phyloP scores from a whole-genome alignment of 92 coral and sea anemone genomes.

The Porites evermanni region DNA sequence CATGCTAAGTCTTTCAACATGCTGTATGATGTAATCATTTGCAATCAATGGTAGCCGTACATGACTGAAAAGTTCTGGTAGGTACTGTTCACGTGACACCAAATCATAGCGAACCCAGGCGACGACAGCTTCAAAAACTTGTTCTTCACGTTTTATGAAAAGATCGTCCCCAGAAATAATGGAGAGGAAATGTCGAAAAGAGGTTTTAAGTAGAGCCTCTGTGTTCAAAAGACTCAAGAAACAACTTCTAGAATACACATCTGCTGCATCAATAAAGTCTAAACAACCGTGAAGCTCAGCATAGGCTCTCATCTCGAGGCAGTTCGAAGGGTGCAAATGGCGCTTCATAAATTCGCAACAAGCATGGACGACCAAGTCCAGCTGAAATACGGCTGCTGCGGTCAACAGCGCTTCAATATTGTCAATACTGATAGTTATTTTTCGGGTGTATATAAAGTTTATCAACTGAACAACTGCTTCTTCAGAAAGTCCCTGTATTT shows the following conservation, averaged over 20 bases:
- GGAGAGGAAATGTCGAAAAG: conserved; percentile 74
- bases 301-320: conserved; percentile 93
- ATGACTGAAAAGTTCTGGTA: conserved; percentile 79
- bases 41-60: conserved; percentile 87
- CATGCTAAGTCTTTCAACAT: conserved; percentile 74
- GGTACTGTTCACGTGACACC: conserved; percentile 60
- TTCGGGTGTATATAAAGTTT: conserved; percentile 89
- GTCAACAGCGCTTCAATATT: conserved; percentile 91
- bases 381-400: conserved; percentile 91
- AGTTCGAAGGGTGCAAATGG: conserved; percentile 90
- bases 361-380: conserved; percentile 91
- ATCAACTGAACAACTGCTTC: conserved; percentile 83
- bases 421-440: conserved; percentile 83
- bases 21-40: conserved; percentile 68
- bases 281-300: conserved; percentile 93
- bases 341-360: conserved; percentile 96
- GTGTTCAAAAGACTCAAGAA: conserved; percentile 80
- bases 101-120: conserved; percentile 82
- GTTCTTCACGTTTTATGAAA: conserved; percentile 83
- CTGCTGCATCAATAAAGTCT: conserved; percentile 85
- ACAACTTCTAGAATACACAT: conserved; percentile 75
- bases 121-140: conserved; percentile 89
- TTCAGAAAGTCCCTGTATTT: conserved; percentile 91
- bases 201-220: conserved; percentile 84
- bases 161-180: conserved; percentile 85